Base-by-base conservation (phyloP, 2,888 invertebrate genomes). In the Pammene aurita region DNA sequence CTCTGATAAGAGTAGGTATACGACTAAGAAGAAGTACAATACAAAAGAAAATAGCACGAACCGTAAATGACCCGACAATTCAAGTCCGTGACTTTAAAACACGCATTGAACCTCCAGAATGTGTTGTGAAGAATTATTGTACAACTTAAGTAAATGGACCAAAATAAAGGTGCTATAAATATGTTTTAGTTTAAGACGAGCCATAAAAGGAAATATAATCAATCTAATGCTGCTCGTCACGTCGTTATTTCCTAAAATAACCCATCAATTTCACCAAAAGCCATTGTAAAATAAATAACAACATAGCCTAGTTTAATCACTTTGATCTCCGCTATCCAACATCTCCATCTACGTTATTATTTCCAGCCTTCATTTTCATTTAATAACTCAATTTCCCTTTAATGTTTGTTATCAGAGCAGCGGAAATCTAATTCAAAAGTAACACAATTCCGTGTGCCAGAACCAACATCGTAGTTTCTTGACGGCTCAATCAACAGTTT, bases 401-500 rank as follows among this genome's bases (percentile, higher is more conserved):
- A 73, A 72, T 73, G 66, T 72, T 72, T 72, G 61, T 42, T 56
- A 60, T 64, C 64, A 52, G 64, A 72, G 68, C 70, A 71, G 64
- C 61, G 66, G 70, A 72, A 48, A 73, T 70, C 71, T 67, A 72
- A 72, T 74, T 70, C 63, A 67, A 57, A 74, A 72, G 70, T 75
- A 75, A 73, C 72, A 73, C 67, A 71, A 72, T 73, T 73, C 62
- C 57, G 67, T 42, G 60, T 67, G 56, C 48, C 58, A 60, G 46
- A 70, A 71, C 72, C 71, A 72, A 63, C 64, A 61, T n/a, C 42
- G 42, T 73, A 74, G 74, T 74, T 73, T 66, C 71, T 73, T 73
- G 72, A 73, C 67, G 72, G 73, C 68, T 71, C 72, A 72, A 75
- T 75, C 75, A 75, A 74, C 76, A 75, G 72, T 74, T 70, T n/a